Base-by-base conservation (phyloP, 2,888 invertebrate genomes). In the Falcaria lacertinaria region DNA sequence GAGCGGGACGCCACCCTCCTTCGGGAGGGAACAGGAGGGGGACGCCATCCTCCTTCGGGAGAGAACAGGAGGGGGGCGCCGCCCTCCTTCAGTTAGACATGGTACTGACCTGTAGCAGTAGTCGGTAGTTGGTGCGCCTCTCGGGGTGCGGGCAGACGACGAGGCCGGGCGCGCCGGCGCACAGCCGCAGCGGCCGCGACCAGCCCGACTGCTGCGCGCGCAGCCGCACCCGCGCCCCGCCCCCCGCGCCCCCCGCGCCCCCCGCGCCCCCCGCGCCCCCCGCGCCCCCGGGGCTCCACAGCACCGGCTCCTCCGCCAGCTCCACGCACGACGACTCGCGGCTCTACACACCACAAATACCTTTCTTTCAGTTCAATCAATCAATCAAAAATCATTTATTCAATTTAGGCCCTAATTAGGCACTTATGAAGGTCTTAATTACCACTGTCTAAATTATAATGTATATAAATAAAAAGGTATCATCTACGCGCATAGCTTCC, bases 151-250 rank as follows among this genome's bases (percentile, higher is more conserved):
- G 91, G 59, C 93, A 93, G 19, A 94, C 91, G 6, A 96, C 91
- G 37, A 96, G 90, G 3, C 95, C 96, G 47, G 93, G 93, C 45
- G 94, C 94, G 38, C 93, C 94, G 38, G 94, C 93, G 6, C 94
- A 93, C 59, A 95, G 94, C 76, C 53, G 92, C 66, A 60, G 91
- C 80, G 92, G 41, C 91, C 74, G 69, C 8, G 72, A 74, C 75
- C 74, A 73, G 2, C 64, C 77, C 25, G 65, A 76, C 47, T 61
- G 70, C 62, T 61, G 78, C 62, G 68, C 78, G 36, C 69, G 70
- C 55, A 71, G 45, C 0, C 74, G 68, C 28, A 65, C 66, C 22
- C 62, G 62, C 41, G 52, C 59, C 16, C 45, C 69, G 45, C 61
- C 69, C 48, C 47, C 39, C 39, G 52, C 54, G 57, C 62, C 38